Evolutionary conservation across 2,888 invertebrate species (phyloP), one percentile per base, ranked within the genome.

Genomic region (Teleiodes luculella): DNA sequence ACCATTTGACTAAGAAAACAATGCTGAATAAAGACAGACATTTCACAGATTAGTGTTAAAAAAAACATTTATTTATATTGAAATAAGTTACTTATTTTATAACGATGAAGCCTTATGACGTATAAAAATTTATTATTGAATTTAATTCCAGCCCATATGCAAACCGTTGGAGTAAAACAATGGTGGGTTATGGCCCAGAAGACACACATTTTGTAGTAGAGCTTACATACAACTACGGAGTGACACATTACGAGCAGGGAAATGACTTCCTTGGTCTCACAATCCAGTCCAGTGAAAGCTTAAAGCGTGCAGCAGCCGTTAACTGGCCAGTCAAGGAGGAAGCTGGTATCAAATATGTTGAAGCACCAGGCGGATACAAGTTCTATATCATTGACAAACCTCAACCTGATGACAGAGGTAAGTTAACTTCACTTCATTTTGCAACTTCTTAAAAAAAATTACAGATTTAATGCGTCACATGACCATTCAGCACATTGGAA

Each of bases 121-220:
- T 18, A 18, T 18, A 10, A 41, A 10, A 41, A n/a, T 13, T 28
- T n/a, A 41, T 8, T 11, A 1, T 45, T 30, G 1, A 6, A 11
- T 28, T 13, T 5, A 33, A 10, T 83, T 87, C 31, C 75, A 98
- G 98, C n/a, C 98, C 98, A 0, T 99, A 98, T 73, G 97, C 96
- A 68, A 98, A 97, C 69, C 94, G 96, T 65, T 99, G 99, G 99
- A 98, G 98, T 76, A 99, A 99, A 89, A 98, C 99, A 0, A 99
- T 99, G 99, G 92, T 99, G 45, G 99, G 99, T 1, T 99, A 98
- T 83, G 99, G 99, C 0, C 94, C 96, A 0, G 99, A 99, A 86
- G 95, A 97, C 67, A 91, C 92, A 52, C 96, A 99, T 83, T 99
- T 99, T 89, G 99, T 97, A 0, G 91, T 98, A 18, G 99, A 99